phyloP scores from a whole-genome alignment of 2,113 vertebrate species.

The Jaculus jaculus region DNA sequence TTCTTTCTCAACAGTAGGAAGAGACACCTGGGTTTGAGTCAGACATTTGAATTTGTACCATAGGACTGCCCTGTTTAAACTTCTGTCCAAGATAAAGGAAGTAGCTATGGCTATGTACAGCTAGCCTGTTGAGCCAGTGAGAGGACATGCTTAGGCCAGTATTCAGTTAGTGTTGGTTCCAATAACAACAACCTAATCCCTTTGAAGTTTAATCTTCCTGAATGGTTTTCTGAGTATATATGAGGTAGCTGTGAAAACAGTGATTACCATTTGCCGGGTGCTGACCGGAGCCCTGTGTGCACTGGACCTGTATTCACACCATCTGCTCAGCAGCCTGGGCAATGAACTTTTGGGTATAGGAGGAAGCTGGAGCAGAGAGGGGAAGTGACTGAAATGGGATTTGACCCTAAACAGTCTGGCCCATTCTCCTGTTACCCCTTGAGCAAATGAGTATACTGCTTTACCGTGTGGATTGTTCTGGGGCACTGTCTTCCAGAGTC shows the following conservation, averaged over 20 bases:
- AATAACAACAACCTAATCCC: neutral
- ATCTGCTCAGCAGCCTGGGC: rapidly evolving
- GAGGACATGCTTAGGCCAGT: neutral
- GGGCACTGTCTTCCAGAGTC: too few species aligned
- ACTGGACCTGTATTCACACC: rapidly evolving
- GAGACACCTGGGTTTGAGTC: neutral
- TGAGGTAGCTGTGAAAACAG: neutral
- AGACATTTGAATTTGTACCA: neutral
- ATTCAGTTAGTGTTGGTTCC: neutral
- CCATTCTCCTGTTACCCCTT: rapidly evolving
- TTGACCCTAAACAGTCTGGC: neutral
- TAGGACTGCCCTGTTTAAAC: neutral
- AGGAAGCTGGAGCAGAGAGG: neutral
- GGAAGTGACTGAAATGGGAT: neutral
- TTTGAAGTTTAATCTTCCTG: neutral
- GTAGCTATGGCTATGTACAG: neutral
- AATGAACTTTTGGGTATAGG: neutral
- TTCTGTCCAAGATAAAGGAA: neutral
- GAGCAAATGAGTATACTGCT: rapidly evolving
- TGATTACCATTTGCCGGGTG: neutral
- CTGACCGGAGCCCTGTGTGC: neutral
- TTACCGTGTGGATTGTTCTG: neutral
- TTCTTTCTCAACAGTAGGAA: neutral
- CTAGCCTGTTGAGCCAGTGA: neutral
- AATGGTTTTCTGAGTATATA: neutral